A percentile compares a stretch with the other conserved stretches of the same genome.
phyloP scores from a whole-genome alignment of 2,888 invertebrate species.

The Phortica magna region DNA sequence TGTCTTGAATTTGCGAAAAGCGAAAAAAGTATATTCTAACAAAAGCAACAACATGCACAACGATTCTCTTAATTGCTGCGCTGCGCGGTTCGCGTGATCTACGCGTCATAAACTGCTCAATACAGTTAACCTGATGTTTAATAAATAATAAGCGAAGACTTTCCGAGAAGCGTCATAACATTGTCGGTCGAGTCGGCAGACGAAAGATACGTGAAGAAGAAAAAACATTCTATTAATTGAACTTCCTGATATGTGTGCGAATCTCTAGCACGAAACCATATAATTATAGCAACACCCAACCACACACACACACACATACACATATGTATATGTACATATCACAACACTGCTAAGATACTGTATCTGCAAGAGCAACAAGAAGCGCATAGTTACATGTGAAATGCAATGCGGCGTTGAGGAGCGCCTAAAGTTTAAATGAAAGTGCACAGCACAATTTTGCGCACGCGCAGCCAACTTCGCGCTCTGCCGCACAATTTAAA shows the following conservation, averaged over 20 bases:
- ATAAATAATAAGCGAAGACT: constrained; percentile 19
- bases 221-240: constrained; percentile 71
- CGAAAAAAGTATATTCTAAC: background rate
- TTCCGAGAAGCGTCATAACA: constrained; percentile 51
- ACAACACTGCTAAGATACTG: background rate
- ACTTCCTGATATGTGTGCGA: constrained; percentile 64
- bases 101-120: constrained; percentile 72
- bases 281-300: constrained; percentile 40
- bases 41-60: background rate
- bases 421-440: constrained; percentile 49
- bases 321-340: background rate
- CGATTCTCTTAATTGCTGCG: constrained; percentile 55
- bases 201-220: background rate
- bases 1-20: background rate
- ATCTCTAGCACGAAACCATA: constrained; percentile 52
- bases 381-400: no score
- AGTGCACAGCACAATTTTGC: constrained; percentile 53
- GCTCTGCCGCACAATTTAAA: constrained; percentile 72
- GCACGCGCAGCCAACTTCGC: constrained; percentile 57
- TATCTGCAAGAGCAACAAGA: no score
- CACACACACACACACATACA: constrained; percentile 14
- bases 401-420: background rate
- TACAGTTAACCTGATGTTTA: constrained; percentile 61
- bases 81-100: constrained; percentile 58
- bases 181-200: constrained; percentile 16